These are phyloP conservation scores for Salpingus planirostris DNA, from an alignment of 2,888 invertebrate species.

Conservation along the genomic window DNA sequence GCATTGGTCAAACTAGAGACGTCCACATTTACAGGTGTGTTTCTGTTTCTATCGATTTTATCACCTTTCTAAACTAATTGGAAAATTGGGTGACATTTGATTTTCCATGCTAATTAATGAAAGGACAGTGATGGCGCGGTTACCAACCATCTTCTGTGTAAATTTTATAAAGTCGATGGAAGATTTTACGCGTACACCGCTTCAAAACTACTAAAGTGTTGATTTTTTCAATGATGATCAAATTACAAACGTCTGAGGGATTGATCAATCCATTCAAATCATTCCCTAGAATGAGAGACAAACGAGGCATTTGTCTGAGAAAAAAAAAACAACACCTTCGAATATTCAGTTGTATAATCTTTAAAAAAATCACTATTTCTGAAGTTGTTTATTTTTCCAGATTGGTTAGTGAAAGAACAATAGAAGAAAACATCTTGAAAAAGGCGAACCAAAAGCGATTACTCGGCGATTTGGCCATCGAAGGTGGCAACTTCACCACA, in stretches of 20 bases:
- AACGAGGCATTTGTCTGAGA: slow-evolving; percentile 39
- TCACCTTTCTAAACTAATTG: too few species aligned
- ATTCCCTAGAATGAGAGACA: slow-evolving; percentile 20
- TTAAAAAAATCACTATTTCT: slow-evolving; percentile 13
- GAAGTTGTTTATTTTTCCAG: too few species aligned
- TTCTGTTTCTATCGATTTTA: too few species aligned
- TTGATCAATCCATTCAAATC: slow-evolving; percentile 31
- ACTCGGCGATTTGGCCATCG: slow-evolving; percentile 94
- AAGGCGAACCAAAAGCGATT: slow-evolving; percentile 97
- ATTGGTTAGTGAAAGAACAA: slow-evolving; percentile 92
- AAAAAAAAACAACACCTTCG: too few species aligned
- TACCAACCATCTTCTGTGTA: too few species aligned
- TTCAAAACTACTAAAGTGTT: too few species aligned
- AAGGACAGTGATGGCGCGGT: too few species aligned
- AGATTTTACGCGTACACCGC: too few species aligned
- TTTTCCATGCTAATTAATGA: too few species aligned
- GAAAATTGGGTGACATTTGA: too few species aligned
- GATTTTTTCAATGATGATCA: too few species aligned
- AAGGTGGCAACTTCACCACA: slow-evolving; percentile 97
- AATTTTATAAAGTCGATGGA: too few species aligned
- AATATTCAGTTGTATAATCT: neutral
- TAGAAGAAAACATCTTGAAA: slow-evolving; percentile 98
- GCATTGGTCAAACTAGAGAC: slow-evolving; percentile 98
- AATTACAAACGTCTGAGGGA: slow-evolving; percentile 22
- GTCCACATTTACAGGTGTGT: slow-evolving; percentile 96